Percentiles rank a stretch among this genome's conserved stretches.
Evolutionary conservation across 2,113 vertebrate genomes (phyloP).

Genomic region (Macrotus californicus): DNA sequence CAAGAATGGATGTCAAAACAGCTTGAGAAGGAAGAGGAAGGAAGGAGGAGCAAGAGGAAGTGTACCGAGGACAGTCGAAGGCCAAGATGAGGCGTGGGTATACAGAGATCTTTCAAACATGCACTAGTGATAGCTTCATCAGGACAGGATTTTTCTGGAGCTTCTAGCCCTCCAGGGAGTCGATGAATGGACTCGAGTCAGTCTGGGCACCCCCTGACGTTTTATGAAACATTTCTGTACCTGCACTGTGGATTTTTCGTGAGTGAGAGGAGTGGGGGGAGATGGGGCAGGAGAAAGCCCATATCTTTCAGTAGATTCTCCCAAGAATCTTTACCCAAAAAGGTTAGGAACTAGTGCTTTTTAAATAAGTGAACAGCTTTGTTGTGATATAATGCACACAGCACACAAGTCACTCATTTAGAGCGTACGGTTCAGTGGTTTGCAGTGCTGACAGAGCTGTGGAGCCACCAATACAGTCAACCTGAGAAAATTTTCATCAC

Average conservation of each 20-base stretch:
- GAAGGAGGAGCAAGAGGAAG: background rate
- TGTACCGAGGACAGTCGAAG: background rate
- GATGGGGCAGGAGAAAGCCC: background rate
- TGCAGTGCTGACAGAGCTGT: background rate
- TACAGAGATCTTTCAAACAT: background rate
- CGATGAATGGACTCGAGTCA: background rate
- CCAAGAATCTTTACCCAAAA: background rate
- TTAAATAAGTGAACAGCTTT: background rate
- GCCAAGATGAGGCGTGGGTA: background rate
- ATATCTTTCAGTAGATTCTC: background rate
- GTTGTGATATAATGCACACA: background rate
- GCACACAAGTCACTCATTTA: background rate
- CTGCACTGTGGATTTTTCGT: background rate
- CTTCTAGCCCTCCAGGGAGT: background rate
- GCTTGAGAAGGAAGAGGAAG: background rate
- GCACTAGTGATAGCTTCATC: background rate
- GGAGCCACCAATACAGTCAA: background rate
- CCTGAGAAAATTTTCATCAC: background rate
- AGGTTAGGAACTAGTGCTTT: background rate
- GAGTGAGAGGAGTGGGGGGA: no score
- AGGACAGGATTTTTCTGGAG: background rate
- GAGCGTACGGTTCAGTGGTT: background rate
- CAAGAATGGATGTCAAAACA: background rate
- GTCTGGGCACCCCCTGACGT: background rate
- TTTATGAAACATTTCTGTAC: background rate